These are phyloP conservation scores for Hypercompe scribonia DNA, from an alignment of 2,888 invertebrate species.

Conservation along the genomic window DNA sequence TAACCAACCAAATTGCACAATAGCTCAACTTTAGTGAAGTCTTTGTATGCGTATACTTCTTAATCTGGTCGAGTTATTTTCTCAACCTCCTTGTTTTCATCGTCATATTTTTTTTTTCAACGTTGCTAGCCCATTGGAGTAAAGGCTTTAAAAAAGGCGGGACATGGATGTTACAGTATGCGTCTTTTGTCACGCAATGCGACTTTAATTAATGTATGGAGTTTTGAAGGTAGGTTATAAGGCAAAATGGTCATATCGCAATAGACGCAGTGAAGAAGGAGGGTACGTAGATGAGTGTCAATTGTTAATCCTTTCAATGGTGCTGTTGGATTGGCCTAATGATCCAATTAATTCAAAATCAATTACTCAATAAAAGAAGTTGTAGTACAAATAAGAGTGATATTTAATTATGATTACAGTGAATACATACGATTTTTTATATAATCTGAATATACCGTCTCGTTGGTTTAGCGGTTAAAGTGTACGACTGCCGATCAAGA, in stretches of 20 bases:
- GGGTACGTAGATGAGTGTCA: background rate
- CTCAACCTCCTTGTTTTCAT: conserved; percentile 81
- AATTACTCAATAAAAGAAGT: too few relatives aligned
- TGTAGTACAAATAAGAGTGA: background rate
- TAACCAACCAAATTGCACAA: conserved; percentile 43
- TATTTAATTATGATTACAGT: background rate
- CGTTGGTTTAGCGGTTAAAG: too few relatives aligned
- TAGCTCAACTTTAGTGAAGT: conserved; percentile 47
- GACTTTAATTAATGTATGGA: background rate
- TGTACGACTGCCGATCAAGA: too few relatives aligned
- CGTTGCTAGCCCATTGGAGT: conserved; percentile 68
- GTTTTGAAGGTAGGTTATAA: background rate
- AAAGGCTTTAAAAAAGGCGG: conserved; percentile 62
- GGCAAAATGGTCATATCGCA: background rate
- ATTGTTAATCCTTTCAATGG: background rate
- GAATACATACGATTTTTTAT: too few relatives aligned
- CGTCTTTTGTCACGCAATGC: background rate
- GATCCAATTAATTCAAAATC: background rate
- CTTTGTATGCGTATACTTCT: conserved; percentile 67
- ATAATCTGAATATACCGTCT: too few relatives aligned
- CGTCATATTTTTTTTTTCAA: conserved; percentile 70
- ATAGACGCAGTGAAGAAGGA: background rate
- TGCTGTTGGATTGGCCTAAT: background rate
- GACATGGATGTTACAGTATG: conserved; percentile 45
- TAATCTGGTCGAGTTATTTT: conserved; percentile 63